Evolutionary conservation across 92 coral and sea anemone genomes (phyloP), one percentile per base, ranked within the genome.

Genomic region (Ricordea florida): DNA sequence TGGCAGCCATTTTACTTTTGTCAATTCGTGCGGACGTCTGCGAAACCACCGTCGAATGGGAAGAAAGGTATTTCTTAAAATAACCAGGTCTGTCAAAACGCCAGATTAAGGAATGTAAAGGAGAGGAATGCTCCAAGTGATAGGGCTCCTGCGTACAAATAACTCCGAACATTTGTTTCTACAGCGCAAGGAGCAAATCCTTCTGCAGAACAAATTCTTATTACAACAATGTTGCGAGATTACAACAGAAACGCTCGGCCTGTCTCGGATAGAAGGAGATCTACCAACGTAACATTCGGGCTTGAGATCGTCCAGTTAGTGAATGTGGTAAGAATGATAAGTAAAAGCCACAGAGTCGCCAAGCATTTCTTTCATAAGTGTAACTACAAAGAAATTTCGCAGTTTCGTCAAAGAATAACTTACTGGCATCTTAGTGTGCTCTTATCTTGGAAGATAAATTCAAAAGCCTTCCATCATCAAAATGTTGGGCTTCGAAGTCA

Each of bases 291-390:
- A 33, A 71, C 81, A 22, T 93, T 93, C 60, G 98, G 98, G 1
- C 67, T 93, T 37, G 98, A 93, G 50, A 80, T 93, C 57, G 98
- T 93, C 0, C 98, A 93, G 89, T 79, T 93, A 23, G 93, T 93
- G 5, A 77, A 84, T 6, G 98, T 93, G 93, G 98, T 93, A 90
- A 60, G 96, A 5, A 13, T 65, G 36, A 6, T 18, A 34, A 1
- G 20, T 35, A 47, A 23, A 2, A 44, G 4, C 6, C 13, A 31
- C 53, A 6, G 49, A 11, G 50, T 6, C 17, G 10, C 6, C 8
- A 11, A 57, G 9, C 10, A 49, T 6, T 18, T 8, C 11, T 8
- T 49, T 13, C 6, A 49, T 49, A 17, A 8, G 11, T 49, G 57
- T 10, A 13, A 23, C 57, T 49, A 6, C 22, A n/a, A n/a, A n/a